Evolutionary conservation across 1,140 invertebrate genomes (phyloP).

Genomic region (Oryctes rhinoceros): DNA sequence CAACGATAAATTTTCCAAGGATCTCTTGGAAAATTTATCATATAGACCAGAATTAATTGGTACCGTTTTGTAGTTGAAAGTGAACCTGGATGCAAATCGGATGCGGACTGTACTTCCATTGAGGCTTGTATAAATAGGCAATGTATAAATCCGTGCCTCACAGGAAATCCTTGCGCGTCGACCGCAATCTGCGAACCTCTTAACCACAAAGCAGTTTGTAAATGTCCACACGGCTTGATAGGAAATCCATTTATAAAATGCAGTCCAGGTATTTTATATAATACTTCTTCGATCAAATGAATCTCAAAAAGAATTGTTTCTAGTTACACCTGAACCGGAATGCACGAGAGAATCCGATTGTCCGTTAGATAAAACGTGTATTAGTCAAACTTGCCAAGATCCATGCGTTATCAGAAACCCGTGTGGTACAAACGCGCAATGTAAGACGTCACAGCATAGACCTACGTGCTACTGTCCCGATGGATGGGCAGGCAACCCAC

Average conservation of each 20-base stretch:
- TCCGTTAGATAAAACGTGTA: slow-evolving; percentile 77
- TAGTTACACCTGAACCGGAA: slow-evolving; percentile 63
- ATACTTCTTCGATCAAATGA: slow-evolving; percentile 22
- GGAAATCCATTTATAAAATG: slow-evolving; percentile 86
- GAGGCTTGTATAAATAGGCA: slow-evolving; percentile 77
- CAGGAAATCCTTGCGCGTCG: slow-evolving; percentile 77
- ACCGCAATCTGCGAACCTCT: slow-evolving; percentile 80
- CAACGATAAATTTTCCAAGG: slow-evolving; percentile 18
- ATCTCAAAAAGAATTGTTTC: slow-evolving; percentile 47
- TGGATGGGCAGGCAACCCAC: slow-evolving; percentile 87
- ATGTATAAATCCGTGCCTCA: slow-evolving; percentile 80
- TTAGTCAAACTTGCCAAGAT: slow-evolving; percentile 79
- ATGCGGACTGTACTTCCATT: slow-evolving; percentile 76
- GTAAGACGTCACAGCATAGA: slow-evolving; percentile 75
- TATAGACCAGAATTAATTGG: neutral
- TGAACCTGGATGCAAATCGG: slow-evolving; percentile 72
- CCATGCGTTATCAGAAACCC: slow-evolving; percentile 79
- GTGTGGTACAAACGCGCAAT: slow-evolving; percentile 82
- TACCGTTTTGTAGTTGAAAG: slow-evolving; percentile 51
- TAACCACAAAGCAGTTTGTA: slow-evolving; percentile 80
- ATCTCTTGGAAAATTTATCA: slow-evolving; percentile 17
- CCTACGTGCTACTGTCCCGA: slow-evolving; percentile 83
- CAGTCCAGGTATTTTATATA: slow-evolving; percentile 63
- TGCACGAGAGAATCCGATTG: slow-evolving; percentile 79
- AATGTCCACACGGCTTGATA: slow-evolving; percentile 75